Evolutionary conservation across 2,888 invertebrate species (phyloP).

Genomic region (Podabrus alpinus): DNA sequence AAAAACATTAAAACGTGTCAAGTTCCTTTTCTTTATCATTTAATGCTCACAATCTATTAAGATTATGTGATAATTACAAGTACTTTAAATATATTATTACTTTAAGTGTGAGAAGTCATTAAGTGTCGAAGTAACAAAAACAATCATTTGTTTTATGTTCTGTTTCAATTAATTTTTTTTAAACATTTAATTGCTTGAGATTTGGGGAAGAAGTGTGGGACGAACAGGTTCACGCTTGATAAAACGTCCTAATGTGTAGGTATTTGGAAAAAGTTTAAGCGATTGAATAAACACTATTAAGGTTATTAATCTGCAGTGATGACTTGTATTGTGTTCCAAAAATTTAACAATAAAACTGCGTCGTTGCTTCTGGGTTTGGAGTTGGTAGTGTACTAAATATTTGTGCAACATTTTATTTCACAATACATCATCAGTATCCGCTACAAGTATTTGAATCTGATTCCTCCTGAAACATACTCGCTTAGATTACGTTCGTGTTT

Average conservation of each 20-base stretch:
- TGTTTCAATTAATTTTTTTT: neutral
- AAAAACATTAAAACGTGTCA: neutral
- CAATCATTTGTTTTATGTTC: neutral
- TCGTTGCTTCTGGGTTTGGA: neutral
- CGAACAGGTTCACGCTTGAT: neutral
- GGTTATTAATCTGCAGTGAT: neutral
- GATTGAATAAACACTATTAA: neutral
- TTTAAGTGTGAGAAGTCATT: neutral
- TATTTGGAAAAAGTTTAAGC: neutral
- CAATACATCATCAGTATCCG: neutral
- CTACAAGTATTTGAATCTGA: neutral
- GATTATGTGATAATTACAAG: neutral
- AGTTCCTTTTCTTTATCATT: neutral
- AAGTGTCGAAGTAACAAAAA: neutral
- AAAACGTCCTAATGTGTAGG: neutral
- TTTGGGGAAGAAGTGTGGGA: neutral
- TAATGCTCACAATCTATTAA: neutral
- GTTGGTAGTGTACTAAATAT: neutral
- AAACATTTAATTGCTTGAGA: neutral
- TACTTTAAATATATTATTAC: neutral
- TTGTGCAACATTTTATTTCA: neutral
- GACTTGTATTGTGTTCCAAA: neutral
- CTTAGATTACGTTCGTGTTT: neutral
- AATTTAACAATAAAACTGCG: neutral
- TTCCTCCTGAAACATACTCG: neutral